A percentile compares a stretch with the other conserved stretches of the same genome.
Conservation (phyloP, 2,888 invertebrate genomes). For the Germaria angustata region DNA sequence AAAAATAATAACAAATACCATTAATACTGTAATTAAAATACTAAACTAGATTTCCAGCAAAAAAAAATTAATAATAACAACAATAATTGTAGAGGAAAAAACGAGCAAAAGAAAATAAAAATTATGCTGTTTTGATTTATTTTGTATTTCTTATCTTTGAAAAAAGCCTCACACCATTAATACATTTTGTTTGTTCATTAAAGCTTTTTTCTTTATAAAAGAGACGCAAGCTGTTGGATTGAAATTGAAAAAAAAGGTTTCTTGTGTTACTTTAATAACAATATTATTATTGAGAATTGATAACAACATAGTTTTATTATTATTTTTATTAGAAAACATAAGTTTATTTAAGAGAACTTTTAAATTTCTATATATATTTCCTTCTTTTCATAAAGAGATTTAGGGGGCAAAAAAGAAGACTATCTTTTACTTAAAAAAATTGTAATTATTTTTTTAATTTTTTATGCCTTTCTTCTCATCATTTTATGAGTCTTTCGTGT, state of each 20-base stretch:
- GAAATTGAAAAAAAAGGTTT: not conserved
- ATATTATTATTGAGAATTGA: not conserved
- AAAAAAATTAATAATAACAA: not conserved
- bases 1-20: conserved; percentile 10
- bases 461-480: conserved; percentile 38
- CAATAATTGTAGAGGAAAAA: not conserved
- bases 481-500: conserved; percentile 11
- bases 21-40: conserved; percentile 39
- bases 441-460: conserved; percentile 27
- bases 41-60: conserved; percentile 27
- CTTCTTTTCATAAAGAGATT: not conserved
- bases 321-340: not conserved
- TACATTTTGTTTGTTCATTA: conserved; percentile 28
- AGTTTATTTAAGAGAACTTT: not conserved
- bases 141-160: conserved; percentile 36
- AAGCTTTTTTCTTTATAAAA: conserved; percentile 30
- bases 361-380: not conserved
- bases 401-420: not conserved
- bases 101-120: not conserved
- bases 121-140: not conserved
- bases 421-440: not conserved
- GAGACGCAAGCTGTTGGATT: not conserved
- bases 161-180: not conserved
- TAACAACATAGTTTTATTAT: not conserved
- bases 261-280: not conserved